Conservation (phyloP, 2,113 vertebrate species). For the Macquaria ambigua region DNA sequence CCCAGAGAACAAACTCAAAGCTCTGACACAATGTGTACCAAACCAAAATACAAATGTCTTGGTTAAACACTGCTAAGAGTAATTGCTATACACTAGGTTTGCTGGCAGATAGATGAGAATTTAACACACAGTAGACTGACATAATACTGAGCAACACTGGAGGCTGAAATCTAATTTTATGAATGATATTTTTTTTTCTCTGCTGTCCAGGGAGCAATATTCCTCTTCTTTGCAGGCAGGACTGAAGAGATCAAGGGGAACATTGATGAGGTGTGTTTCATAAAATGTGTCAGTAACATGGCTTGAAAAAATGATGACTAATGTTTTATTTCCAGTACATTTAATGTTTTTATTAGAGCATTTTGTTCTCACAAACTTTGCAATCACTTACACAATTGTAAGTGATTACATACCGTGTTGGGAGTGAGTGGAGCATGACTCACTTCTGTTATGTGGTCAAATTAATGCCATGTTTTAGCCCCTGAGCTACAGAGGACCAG, state of each 20-base stretch:
- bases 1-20: slow-evolving; percentile 75
- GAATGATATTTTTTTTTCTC: not conserved
- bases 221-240: slow-evolving; percentile 89
- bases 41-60: slow-evolving; percentile 13
- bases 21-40: slow-evolving; percentile 40
- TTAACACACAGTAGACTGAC: not conserved
- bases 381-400: not conserved
- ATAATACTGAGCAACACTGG: not conserved
- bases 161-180: not conserved
- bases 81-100: slow-evolving; percentile 1
- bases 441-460: not conserved
- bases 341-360: not conserved
- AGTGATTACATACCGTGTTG: not conserved
- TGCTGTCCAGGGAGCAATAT: slow-evolving; percentile 85
- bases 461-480: not conserved
- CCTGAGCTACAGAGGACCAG: not conserved
- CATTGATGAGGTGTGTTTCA: slow-evolving; percentile 84
- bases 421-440: not conserved
- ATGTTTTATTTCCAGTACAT: not conserved
- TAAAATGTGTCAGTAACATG: not conserved
- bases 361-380: not conserved
- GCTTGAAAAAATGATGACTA: not conserved
- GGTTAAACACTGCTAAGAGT: slow-evolving; percentile 42
- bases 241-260: slow-evolving; percentile 89
- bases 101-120: not conserved